Evolutionary conservation across 1,140 invertebrate genomes (phyloP).

Genomic region (Heterodera schachtii): DNA sequence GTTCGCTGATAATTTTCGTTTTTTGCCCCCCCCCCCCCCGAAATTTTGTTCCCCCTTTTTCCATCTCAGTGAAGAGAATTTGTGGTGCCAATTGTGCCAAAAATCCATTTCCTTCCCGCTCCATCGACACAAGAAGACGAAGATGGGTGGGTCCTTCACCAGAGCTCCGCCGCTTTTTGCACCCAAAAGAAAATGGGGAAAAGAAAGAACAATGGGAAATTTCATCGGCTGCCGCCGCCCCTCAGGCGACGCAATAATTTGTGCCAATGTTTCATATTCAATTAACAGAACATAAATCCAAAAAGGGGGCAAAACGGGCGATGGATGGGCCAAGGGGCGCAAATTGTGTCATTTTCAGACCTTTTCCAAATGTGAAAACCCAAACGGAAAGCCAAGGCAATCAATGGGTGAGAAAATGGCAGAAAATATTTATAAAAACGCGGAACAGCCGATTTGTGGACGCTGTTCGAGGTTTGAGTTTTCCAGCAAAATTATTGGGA

Average conservation of each 20-base stretch:
- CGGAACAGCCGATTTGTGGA: no score
- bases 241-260: neutral
- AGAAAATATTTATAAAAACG: neutral
- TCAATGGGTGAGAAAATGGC: neutral
- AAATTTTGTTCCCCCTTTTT: neutral
- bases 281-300: neutral
- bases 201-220: neutral
- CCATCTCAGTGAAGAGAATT: neutral
- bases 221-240: neutral
- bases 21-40: neutral
- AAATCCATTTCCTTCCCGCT: neutral
- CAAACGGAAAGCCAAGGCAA: neutral
- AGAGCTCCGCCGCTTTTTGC: neutral
- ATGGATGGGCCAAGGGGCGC: neutral
- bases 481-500: no score
- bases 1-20: neutral
- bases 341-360: slow-evolving; percentile 1
- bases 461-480: no score
- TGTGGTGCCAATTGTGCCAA: slow-evolving; percentile 1
- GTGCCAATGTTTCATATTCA: neutral
- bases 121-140: neutral
- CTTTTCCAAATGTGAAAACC: neutral
- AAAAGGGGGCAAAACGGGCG: neutral
- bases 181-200: no score
- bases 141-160: neutral